phyloP scores from a whole-genome alignment of 92 coral and sea anemone species.

The Blastomussa wellsi region DNA sequence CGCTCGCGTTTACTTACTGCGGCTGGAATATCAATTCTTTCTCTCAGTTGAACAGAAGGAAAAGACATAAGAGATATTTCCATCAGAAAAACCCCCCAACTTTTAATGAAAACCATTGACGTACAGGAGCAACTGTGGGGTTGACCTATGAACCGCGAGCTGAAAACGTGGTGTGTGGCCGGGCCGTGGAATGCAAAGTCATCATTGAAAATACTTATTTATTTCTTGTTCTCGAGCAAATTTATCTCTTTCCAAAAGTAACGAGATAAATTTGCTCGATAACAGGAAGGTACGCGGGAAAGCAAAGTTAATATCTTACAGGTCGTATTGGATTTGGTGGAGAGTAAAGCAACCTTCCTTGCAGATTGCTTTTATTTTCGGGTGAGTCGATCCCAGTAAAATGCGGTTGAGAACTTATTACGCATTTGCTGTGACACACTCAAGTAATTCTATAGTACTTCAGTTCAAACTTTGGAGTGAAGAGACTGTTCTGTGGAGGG shows the following conservation, averaged over 20 bases:
- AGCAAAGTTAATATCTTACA: neutral
- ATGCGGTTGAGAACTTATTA: neutral
- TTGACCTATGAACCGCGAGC: too few relatives aligned
- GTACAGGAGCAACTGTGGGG: too few relatives aligned
- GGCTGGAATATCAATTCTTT: neutral
- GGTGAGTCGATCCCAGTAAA: neutral
- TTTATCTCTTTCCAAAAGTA: neutral
- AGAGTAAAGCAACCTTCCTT: neutral
- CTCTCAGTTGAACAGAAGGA: neutral
- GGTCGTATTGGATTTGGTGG: neutral
- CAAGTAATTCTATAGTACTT: neutral
- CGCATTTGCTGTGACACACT: neutral
- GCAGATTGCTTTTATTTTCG: neutral
- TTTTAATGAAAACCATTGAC: too few relatives aligned
- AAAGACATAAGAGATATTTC: neutral
- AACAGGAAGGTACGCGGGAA: too few relatives aligned
- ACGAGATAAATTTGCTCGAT: too few relatives aligned
- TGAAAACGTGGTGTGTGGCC: too few relatives aligned
- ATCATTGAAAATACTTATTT: neutral
- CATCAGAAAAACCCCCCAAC: neutral
- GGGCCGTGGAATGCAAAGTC: neutral
- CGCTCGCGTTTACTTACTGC: neutral
- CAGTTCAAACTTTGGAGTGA: neutral
- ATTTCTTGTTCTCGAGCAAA: neutral
- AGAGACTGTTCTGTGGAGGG: neutral